Conservation (phyloP, 2,113 vertebrate species). For the Motacilla tschutschensis region DNA sequence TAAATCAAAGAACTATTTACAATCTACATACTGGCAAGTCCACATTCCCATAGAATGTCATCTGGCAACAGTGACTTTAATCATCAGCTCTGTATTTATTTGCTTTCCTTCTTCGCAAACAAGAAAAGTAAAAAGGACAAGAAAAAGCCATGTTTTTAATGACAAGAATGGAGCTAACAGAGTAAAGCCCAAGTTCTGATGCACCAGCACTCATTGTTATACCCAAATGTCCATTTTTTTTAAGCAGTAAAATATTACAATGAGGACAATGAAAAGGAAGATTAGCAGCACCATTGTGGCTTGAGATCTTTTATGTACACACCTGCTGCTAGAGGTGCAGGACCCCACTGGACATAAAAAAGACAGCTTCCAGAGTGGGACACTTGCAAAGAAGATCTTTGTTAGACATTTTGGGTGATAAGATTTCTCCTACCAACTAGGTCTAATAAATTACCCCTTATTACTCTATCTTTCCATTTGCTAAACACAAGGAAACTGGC, state of each 20-base stretch:
- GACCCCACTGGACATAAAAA: background rate
- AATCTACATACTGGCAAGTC: constrained; percentile 42
- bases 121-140: background rate
- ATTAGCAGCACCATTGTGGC: background rate
- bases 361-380: background rate
- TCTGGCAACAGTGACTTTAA: constrained; percentile 28
- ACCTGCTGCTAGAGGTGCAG: background rate
- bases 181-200: background rate
- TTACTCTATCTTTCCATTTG: background rate
- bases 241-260: background rate
- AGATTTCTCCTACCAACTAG: background rate
- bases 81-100: constrained; percentile 9
- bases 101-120: background rate
- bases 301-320: background rate
- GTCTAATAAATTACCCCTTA: background rate
- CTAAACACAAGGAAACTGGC: background rate
- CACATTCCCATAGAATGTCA: constrained; percentile 39
- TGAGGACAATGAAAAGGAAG: background rate
- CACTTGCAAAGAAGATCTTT: background rate
- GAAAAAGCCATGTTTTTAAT: background rate
- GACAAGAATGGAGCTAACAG: background rate
- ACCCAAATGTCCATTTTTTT: background rate
- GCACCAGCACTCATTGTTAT: background rate
- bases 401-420: background rate
- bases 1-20: constrained; percentile 54